Percentiles rank a stretch among this genome's conserved stretches.
These are phyloP conservation scores for Tychaedon coryphoeus DNA, from an alignment of 2,113 vertebrate species.

Conservation along the genomic window DNA sequence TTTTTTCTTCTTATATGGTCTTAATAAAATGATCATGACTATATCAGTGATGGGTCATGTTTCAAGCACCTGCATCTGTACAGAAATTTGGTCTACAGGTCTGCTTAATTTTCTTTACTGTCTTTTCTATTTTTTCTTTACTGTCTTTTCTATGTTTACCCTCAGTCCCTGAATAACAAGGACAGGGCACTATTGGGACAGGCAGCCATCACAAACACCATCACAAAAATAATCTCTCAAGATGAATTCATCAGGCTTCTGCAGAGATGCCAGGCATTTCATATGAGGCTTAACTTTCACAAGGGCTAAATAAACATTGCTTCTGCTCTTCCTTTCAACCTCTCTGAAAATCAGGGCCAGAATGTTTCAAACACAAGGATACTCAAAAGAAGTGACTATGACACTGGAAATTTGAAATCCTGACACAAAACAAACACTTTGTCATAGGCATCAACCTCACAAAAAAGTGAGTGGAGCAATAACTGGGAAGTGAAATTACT, in stretches of 20 bases:
- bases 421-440: neutral
- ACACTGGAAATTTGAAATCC: neutral
- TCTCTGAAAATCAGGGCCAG: neutral
- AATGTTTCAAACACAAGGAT: neutral
- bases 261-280: neutral
- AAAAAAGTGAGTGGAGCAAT: neutral
- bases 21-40: neutral
- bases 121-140: neutral
- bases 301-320: neutral
- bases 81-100: neutral
- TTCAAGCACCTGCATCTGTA: neutral
- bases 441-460: neutral
- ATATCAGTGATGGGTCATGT: neutral
- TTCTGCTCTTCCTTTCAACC: constrained; percentile 37
- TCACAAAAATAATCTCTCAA: neutral
- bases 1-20: neutral
- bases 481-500: neutral
- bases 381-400: neutral
- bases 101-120: neutral
- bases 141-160: neutral
- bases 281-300: neutral
- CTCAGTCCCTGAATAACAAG: neutral
- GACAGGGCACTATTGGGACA: neutral
- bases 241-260: neutral
- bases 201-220: neutral